Conservation (phyloP, 37 sponge, comb jelly and placozoan genomes). For the Lycopodina hypogea region DNA sequence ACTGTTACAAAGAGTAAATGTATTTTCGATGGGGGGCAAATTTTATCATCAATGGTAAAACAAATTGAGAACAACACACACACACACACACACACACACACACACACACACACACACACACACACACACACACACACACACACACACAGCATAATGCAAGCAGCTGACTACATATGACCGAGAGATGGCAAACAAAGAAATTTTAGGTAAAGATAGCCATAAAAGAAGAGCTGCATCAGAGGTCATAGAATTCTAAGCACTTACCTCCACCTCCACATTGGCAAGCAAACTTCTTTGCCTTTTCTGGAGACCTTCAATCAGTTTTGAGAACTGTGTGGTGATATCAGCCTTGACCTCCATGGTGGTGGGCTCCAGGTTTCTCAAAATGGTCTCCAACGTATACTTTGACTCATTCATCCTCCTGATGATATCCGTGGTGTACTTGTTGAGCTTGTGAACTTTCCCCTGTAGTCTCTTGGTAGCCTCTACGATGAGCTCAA, state of each 20-base stretch:
- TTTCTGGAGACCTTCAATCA: constrained; percentile 32
- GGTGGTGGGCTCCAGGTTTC: constrained; percentile 25
- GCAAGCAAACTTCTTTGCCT: constrained; percentile 40
- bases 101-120: too few relatives aligned
- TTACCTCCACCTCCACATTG: constrained; percentile 41
- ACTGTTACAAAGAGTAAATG: too few relatives aligned
- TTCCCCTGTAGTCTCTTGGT: constrained; percentile 5
- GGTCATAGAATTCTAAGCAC: constrained; percentile 11
- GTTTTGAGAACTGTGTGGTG: constrained; percentile 22
- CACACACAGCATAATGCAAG: too few relatives aligned
- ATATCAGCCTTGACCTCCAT: constrained; percentile 26
- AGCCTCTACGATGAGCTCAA: constrained; percentile 23
- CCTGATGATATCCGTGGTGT: neutral
- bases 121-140: too few relatives aligned
- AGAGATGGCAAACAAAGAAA: too few relatives aligned
- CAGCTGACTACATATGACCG: too few relatives aligned
- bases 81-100: too few relatives aligned
- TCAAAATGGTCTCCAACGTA: neutral
- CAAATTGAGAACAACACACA: too few relatives aligned
- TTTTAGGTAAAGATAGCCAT: too few relatives aligned
- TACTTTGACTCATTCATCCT: constrained; percentile 14
- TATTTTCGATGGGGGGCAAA: too few relatives aligned
- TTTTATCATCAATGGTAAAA: too few relatives aligned
- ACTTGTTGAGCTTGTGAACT: constrained; percentile 9
- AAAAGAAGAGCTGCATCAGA: too few relatives aligned